These are phyloP conservation scores for Myanophis thanlyinensis DNA, from an alignment of 2,113 vertebrate species.

Conservation along the genomic window DNA sequence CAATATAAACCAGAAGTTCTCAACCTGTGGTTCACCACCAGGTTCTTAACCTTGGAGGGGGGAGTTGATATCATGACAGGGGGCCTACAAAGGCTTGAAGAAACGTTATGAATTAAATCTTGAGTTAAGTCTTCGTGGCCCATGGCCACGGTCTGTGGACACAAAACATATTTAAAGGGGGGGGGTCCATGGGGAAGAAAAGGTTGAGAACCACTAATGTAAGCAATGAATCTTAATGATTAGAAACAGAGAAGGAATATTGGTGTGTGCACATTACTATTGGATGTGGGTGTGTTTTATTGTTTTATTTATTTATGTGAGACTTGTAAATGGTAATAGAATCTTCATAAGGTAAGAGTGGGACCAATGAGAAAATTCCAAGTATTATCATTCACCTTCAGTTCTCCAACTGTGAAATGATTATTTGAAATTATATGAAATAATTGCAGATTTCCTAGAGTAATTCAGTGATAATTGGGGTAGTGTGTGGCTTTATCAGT, in stretches of 20 bases:
- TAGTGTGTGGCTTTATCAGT: background rate
- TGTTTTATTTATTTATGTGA: background rate
- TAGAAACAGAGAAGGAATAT: background rate
- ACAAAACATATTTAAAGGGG: background rate
- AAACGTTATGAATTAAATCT: slow-evolving; percentile 21
- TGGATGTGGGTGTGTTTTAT: background rate
- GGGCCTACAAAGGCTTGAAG: background rate
- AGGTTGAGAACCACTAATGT: slow-evolving; percentile 22
- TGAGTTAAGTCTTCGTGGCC: background rate
- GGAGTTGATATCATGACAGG: too few species aligned
- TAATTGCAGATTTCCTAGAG: background rate
- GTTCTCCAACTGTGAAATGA: background rate
- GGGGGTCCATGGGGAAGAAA: background rate
- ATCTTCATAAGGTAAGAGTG: background rate
- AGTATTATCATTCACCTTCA: too few species aligned
- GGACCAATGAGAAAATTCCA: background rate
- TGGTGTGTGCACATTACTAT: slow-evolving; percentile 4
- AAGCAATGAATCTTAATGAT: background rate
- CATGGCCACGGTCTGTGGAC: too few species aligned
- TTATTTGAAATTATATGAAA: background rate
- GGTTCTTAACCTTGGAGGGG: background rate
- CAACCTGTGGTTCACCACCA: background rate
- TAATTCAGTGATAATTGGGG: background rate
- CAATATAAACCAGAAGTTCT: slow-evolving; percentile 38
- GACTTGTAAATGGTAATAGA: background rate